These are phyloP conservation scores for Drosophila meridiana DNA, from an alignment of 2,888 invertebrate genomes.

Conservation along the genomic window DNA sequence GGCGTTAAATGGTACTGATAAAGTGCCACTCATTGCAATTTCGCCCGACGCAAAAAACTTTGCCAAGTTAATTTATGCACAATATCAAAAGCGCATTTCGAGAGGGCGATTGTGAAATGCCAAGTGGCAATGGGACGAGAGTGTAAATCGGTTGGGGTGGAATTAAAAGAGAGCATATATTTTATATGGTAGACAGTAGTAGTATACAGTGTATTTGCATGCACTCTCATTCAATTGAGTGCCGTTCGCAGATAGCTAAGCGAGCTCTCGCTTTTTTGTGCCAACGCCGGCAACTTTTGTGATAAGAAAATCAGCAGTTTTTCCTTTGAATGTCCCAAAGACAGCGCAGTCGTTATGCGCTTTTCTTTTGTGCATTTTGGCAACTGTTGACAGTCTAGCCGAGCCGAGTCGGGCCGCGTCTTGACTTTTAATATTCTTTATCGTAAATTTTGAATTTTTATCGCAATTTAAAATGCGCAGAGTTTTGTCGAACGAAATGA, in stretches of 20 bases:
- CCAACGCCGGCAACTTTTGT: slow-evolving; percentile 68
- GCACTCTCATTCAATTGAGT: slow-evolving; percentile 58
- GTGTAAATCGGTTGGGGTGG: neutral
- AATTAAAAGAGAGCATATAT: slow-evolving; percentile 23
- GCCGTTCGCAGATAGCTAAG: slow-evolving; percentile 45
- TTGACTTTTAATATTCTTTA: slow-evolving; percentile 52
- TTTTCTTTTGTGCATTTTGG: slow-evolving; percentile 43
- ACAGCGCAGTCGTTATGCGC: neutral
- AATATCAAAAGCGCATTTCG: slow-evolving; percentile 60
- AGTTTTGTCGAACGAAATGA: slow-evolving; percentile 53
- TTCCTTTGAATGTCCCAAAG: slow-evolving; percentile 51
- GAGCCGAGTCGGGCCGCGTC: slow-evolving; percentile 23
- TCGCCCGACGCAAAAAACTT: slow-evolving; percentile 47
- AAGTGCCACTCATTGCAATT: slow-evolving; percentile 61
- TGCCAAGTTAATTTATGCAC: slow-evolving; percentile 74
- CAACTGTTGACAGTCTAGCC: slow-evolving; percentile 59
- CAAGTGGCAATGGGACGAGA: neutral
- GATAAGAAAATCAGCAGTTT: slow-evolving; percentile 77
- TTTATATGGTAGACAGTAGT: slow-evolving; percentile 13
- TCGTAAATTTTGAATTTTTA: slow-evolving; percentile 18
- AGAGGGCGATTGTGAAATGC: slow-evolving; percentile 19
- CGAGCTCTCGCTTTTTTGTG: slow-evolving; percentile 54
- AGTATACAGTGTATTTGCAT: slow-evolving; percentile 43
- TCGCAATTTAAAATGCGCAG: slow-evolving; percentile 13
- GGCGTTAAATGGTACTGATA: slow-evolving; percentile 38